Evolutionary conservation across 2,113 vertebrate species (phyloP), one percentile per base, ranked within the genome.

Genomic region (Jacana jacana): DNA sequence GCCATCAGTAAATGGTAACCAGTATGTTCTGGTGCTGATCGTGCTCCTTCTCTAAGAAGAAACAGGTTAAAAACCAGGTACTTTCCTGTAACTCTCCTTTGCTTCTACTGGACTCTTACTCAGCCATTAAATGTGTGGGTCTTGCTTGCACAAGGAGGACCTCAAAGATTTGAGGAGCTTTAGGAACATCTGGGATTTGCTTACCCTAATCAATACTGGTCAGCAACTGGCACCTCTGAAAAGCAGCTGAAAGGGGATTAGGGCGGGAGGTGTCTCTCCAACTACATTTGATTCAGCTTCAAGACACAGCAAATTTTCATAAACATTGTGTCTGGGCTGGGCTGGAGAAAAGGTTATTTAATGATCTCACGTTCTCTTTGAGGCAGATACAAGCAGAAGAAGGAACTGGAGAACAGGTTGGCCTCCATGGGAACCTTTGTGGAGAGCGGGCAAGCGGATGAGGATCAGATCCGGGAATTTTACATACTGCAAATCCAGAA

Each of bases 361-460:
- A 13, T 42, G 42, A 20, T 69, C 13, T 82, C 16, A 2, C 71
- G 24, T 40, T 69, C 35, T 72, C 52, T 49, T 31, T 76, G 97
- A 88, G 91, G 58, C 96, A 99, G 98, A 42, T 99, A 99, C 73
- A 99, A 98, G 52, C 98, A 99, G 97, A 99, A 98, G 97, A 99
- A 99, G 89, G 98, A 99, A 42, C 81, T 99, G 70, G 99, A 99
- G 93, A 97, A 98, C 78, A 98, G 97, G 75, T 28, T 99, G 95
- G 97, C 98, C 10, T 97, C 98, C 9, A 84, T 99, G 79, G 98
- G 95, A 33, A 95, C 49, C 58, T 94, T 93, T 2, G 97, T 99
- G 78, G 98, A 99, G 61, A 96, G 96, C 0, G 99, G 98, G 27
- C 97, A 98, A 6, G 99, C 98, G 0, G 99, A 99, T 5, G 99